Conservation (phyloP, 2,797 vertebrate genomes). For the Phoebastria nigripes region DNA sequence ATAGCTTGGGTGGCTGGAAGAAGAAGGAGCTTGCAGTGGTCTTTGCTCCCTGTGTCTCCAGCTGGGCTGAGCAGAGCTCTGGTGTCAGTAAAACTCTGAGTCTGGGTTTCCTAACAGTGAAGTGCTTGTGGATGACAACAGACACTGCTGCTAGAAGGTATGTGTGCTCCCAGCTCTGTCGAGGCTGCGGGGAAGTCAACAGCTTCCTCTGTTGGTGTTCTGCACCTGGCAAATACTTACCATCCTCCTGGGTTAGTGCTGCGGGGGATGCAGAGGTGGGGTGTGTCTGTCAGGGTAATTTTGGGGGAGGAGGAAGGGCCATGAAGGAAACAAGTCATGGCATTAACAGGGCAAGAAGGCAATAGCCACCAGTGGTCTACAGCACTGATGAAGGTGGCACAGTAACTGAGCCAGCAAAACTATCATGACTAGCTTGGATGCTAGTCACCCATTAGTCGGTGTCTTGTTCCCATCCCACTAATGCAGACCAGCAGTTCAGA, state of each 20-base stretch:
- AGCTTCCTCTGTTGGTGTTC: neutral
- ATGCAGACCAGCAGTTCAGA: neutral
- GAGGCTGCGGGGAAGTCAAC: neutral
- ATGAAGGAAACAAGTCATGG: neutral
- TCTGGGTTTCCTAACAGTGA: neutral
- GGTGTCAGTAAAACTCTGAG: neutral
- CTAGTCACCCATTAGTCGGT: fast-evolving
- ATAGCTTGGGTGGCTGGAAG: neutral
- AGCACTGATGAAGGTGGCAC: neutral
- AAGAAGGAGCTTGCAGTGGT: neutral
- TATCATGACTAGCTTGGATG: fast-evolving
- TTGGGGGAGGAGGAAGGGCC: fast-evolving
- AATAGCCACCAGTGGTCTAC: neutral
- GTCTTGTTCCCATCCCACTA: neutral
- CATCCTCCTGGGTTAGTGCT: neutral
- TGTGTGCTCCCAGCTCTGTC: neutral
- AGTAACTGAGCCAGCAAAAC: neutral
- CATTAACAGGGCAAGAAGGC: neutral
- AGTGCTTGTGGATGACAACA: neutral
- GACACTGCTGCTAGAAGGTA: neutral
- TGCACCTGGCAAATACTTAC: neutral
- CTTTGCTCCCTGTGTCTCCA: fast-evolving
- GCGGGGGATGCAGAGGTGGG: neutral
- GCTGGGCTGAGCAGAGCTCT: neutral
- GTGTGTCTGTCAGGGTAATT: neutral